Percentiles rank a stretch among this genome's conserved stretches.
Evolutionary conservation across 2,888 invertebrate species (phyloP).

Genomic region (Calameuta idolon): DNA sequence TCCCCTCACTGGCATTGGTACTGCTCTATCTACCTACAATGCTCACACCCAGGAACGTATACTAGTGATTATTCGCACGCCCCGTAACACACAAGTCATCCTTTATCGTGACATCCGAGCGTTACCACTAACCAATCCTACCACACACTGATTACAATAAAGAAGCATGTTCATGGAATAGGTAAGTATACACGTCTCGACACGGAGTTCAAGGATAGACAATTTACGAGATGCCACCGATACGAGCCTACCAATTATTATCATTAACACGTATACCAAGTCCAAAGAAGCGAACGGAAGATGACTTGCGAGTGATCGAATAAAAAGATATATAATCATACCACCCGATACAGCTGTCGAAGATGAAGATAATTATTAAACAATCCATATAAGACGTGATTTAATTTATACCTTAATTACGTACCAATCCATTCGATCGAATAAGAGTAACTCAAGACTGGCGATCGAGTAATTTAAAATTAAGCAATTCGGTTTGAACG

Average conservation of each 20-base stretch:
- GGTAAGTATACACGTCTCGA: background rate
- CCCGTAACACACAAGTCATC: background rate
- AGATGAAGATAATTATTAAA: background rate
- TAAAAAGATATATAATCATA: background rate
- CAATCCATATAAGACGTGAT: background rate
- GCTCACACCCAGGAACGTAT: conserved; percentile 25
- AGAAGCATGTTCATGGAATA: background rate
- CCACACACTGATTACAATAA: background rate
- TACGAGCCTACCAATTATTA: background rate
- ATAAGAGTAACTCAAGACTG: background rate
- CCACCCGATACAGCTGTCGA: background rate
- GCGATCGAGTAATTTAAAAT: background rate
- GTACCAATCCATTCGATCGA: background rate
- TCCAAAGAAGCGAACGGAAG: background rate
- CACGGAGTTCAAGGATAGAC: background rate
- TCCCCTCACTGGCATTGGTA: conserved; percentile 33
- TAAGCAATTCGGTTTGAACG: background rate
- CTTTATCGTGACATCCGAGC: background rate
- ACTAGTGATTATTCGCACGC: background rate
- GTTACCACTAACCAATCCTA: background rate
- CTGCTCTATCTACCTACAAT: conserved; percentile 26
- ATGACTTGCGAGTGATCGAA: background rate
- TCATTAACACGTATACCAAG: background rate
- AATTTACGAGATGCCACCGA: background rate
- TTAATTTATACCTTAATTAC: background rate